Evolutionary conservation across 2,797 vertebrate genomes (phyloP), one percentile per base, ranked within the genome.

Genomic region (Tenualosa ilisha): DNA sequence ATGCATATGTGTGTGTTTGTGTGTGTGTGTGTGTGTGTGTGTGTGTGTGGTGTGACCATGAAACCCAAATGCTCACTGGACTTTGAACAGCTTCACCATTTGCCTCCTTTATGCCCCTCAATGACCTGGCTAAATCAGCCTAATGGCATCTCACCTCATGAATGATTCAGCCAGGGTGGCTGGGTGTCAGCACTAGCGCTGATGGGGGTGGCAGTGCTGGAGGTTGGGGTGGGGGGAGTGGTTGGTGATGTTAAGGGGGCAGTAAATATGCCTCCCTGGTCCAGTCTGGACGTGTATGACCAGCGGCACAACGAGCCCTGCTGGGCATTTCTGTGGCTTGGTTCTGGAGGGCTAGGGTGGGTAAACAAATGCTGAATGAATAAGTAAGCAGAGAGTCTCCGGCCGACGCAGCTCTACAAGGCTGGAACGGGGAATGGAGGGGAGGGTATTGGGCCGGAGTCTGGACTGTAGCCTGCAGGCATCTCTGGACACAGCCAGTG

Each of bases 201-300:
- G 87, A 26, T 26, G 63, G 63, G 0, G 63, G 63, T 31, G 61
- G 7, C 9, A 24, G n/a, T 26, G 22, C 1, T 65, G 81, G 59
- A 13, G 91, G 68, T 95, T 1, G 51, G 92, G 95, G 93, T 92
- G 87, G n/a, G 6, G 59, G 22, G 0, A 9, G 59, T 24, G n/a
- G 59, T 1, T 63, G 20, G n/a, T 63, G n/a, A 17, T 61, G 22
- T 22, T 61, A 6, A n/a, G 24, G 5, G 61, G n/a, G 24, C 24
- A 85, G 88, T 91, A 90, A 95, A 96, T 95, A 95, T 95, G 95
- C 92, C 95, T 94, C 90, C 93, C 90, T 53, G 91, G 92, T 89
- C 89, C 90, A 81, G 88, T 82, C 24, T 65, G 8, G 24, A 65
- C 24, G 75, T 84, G 86, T 85, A 84, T 24, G 81, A 86, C 86